A percentile compares a stretch with the other conserved stretches of the same genome.
Evolutionary conservation across 2,797 vertebrate species (phyloP).

Genomic region (Tokudaia tokunoshimensis): DNA sequence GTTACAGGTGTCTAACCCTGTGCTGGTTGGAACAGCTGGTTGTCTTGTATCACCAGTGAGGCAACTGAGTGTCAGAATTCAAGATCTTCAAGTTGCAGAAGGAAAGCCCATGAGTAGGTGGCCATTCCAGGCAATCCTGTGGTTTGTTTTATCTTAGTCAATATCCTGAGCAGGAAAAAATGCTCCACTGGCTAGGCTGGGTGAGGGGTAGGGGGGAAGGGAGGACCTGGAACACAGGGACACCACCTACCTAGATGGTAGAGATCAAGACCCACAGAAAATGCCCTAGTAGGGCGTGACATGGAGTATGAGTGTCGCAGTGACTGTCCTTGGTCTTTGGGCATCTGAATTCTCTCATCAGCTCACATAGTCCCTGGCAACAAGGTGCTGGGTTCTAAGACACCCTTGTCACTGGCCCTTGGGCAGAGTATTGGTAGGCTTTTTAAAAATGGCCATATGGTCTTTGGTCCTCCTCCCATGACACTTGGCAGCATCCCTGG

Average conservation of each 20-base stretch:
- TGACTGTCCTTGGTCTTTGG: neutral
- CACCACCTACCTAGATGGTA: neutral
- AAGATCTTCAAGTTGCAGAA: neutral
- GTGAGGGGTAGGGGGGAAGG: fast-evolving
- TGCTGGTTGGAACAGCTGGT: neutral
- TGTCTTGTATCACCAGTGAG: neutral
- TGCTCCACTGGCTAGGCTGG: fast-evolving
- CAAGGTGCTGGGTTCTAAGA: fast-evolving
- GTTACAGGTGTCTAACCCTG: neutral
- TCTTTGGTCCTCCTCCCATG: neutral
- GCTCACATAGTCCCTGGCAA: fast-evolving
- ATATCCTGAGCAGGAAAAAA: neutral
- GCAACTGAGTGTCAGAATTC: neutral
- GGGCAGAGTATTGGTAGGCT: fast-evolving
- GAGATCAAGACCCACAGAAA: neutral
- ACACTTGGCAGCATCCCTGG: neutral
- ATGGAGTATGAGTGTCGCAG: neutral
- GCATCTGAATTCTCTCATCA: neutral
- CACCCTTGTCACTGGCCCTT: neutral
- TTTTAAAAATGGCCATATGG: neutral
- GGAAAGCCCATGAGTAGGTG: fast-evolving
- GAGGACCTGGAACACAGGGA: neutral
- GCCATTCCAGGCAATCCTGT: fast-evolving
- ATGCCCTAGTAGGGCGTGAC: too few relatives aligned
- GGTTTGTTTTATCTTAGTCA: neutral